Conservation (phyloP, 2,797 vertebrate genomes). For the Tympanoctomys barrerae region DNA sequence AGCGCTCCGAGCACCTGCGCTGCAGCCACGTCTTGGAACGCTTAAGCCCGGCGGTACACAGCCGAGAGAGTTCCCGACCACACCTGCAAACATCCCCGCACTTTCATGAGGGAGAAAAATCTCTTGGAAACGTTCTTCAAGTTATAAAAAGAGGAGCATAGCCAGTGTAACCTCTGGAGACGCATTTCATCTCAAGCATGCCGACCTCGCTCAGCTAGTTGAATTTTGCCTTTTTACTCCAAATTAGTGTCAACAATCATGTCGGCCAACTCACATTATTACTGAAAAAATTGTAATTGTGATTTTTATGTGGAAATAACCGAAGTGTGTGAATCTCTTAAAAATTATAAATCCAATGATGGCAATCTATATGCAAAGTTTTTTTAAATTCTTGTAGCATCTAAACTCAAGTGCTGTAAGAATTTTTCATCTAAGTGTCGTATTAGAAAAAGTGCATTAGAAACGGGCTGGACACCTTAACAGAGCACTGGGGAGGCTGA, state of each 20-base stretch:
- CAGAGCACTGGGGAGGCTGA: neutral
- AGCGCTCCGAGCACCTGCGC: neutral
- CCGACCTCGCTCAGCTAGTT: neutral
- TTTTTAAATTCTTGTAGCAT: neutral
- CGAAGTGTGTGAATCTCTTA: neutral
- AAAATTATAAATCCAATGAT: neutral
- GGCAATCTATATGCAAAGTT: neutral
- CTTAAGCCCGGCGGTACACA: neutral
- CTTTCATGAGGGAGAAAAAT: neutral
- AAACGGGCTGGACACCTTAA: neutral
- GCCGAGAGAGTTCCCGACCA: neutral
- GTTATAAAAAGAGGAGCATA: neutral
- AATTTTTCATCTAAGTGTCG: neutral
- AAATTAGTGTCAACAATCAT: neutral
- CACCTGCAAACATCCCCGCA: neutral
- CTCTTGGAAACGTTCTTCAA: neutral
- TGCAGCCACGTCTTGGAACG: neutral
- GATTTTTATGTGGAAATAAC: conserved; percentile 31
- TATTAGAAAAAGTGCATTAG: neutral
- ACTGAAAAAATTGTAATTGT: neutral
- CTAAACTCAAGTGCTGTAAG: conserved; percentile 27
- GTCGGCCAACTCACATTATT: conserved; percentile 8
- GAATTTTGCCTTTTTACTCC: conserved; percentile 35
- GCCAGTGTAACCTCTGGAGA: neutral
- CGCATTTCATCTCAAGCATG: neutral